phyloP scores from a whole-genome alignment of 2,888 invertebrate species.

The Pachymerium ferrugineum region DNA sequence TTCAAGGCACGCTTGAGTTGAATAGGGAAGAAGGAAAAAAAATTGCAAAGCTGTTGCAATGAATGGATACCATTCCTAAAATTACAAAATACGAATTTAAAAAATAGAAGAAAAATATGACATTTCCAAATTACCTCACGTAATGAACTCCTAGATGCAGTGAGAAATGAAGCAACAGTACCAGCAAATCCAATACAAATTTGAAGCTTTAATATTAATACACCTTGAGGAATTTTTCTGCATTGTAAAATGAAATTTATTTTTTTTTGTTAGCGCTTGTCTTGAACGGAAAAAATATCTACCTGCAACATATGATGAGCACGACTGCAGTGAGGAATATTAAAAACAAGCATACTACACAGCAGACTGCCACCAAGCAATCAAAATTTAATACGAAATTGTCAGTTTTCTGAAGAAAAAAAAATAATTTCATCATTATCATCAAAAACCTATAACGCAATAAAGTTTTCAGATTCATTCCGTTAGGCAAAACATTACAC shows the following conservation, averaged over 20 bases:
- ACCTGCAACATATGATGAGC: not conserved
- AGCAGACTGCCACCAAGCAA: not conserved
- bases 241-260: not conserved
- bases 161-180: slow-evolving; percentile 28
- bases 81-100: slow-evolving; percentile 38
- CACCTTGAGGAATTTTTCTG: slow-evolving; percentile 28
- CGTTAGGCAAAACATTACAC: too few relatives aligned
- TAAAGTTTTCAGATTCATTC: not conserved
- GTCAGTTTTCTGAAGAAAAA: not conserved
- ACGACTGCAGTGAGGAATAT: not conserved
- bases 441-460: not conserved
- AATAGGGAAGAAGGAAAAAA: slow-evolving; percentile 50
- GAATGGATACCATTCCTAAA: slow-evolving; percentile 57
- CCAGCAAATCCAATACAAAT: slow-evolving; percentile 34
- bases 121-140: not conserved
- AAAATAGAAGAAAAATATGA: not conserved
- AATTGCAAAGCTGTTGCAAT: slow-evolving; percentile 60
- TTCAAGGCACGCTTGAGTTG: slow-evolving; percentile 36
- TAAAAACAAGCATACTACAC: not conserved
- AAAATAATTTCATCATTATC: not conserved
- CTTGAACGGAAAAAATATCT: too few relatives aligned
- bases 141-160: slow-evolving; percentile 26
- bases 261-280: too few relatives aligned
- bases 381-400: slow-evolving; percentile 6
- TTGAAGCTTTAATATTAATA: slow-evolving; percentile 33